Evolutionary conservation across 1,140 invertebrate genomes (phyloP), one percentile per base, ranked within the genome.

Genomic region (Palaemon carinicauda): DNA sequence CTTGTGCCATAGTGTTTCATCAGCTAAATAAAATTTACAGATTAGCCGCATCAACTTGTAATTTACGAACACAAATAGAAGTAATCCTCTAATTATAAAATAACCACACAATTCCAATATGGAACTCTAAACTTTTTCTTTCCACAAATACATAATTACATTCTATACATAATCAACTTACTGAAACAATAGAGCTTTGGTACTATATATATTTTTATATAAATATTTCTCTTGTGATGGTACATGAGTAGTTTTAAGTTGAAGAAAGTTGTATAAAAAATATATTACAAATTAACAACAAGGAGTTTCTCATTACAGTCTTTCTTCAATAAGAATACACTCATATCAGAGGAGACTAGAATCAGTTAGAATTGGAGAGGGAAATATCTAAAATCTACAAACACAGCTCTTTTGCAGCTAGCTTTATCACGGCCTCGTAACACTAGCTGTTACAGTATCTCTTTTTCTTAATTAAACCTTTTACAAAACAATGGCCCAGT

Each of bases 101-200:
- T 69, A 50, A 82, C 41, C 31, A 65, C 71, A 71, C 41, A 54
- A 50, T 82, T 82, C 80, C 80, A 82, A 82, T 82, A 82, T 82
- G 80, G 80, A 82, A 82, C 80, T 71, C 29, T 50, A 52, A 82
- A 82, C 21, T 17, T 41, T 50, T 54, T 54, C 69, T 73, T 65
- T 54, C 54, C 54, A 33, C 24, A 74, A 27, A 29, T 71, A 82
- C 65, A 9, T 69, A 73, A 51, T 73, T 73, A 82, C 69, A 71
- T 27, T 82, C 69, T 82, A 73, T 82, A 82, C 80, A 81, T 81
- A 81, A 81, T 31, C 65, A 69, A 71, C 27, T 53, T 82, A 73
- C 31, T 52, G 29, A 73, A 73, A 82, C 69, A 74, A 82, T 82
- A 82, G 74, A 82, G 80, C 80, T 82, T 82, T 82, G 80, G 80